Percentiles rank a stretch among this genome's conserved stretches.
Conservation (phyloP, 2,797 vertebrate species). For the Lepus oiostolus region DNA sequence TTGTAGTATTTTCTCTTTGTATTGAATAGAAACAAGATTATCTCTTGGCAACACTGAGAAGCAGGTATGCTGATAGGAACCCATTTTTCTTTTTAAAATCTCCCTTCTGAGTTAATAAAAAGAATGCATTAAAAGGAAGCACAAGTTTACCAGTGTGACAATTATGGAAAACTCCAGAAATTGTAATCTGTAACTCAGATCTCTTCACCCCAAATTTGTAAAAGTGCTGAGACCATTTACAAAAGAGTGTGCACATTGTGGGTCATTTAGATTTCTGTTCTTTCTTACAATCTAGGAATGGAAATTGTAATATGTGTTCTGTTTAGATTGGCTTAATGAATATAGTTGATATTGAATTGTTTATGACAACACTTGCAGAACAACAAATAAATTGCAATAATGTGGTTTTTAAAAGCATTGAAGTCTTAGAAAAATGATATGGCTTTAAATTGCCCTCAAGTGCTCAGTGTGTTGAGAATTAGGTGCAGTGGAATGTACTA, state of each 20-base stretch:
- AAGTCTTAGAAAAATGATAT: slow-evolving; percentile 7
- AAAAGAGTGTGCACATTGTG: not conserved
- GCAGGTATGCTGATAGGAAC: not conserved
- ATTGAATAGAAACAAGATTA: not conserved
- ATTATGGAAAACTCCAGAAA: not conserved
- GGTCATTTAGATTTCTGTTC: not conserved
- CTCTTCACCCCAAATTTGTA: not conserved
- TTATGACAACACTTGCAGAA: slow-evolving; percentile 5
- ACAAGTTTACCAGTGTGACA: not conserved
- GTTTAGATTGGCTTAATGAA: not conserved
- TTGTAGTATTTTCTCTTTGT: not conserved
- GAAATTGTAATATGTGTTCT: not conserved
- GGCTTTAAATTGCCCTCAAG: not conserved
- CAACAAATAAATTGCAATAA: not conserved
- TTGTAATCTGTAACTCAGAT: not conserved
- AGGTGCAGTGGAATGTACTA: not conserved
- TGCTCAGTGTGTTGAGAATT: not conserved
- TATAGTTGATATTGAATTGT: not conserved
- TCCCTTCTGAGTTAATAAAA: not conserved
- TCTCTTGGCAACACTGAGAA: not conserved
- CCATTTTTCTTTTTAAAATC: not conserved
- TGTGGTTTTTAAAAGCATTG: slow-evolving; percentile 57
- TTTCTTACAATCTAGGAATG: not conserved
- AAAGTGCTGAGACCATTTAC: not conserved
- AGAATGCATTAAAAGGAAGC: not conserved